Conservation (phyloP, 2,113 vertebrate species). For the Ceratotherium simum region DNA sequence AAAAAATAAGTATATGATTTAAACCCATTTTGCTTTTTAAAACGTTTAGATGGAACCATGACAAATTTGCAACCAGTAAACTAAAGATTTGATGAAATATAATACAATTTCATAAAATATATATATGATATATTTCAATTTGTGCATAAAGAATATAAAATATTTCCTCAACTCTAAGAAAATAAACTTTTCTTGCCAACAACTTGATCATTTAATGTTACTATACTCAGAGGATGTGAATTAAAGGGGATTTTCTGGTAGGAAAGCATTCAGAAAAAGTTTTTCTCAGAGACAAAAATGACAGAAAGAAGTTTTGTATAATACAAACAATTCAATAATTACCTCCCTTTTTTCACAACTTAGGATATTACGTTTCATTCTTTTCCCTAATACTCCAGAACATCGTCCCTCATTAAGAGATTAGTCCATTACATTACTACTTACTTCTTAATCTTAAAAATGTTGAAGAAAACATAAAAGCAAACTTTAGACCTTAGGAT, state of each 20-base stretch:
- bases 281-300: constrained; percentile 1
- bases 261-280: background rate
- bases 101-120: background rate
- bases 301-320: background rate
- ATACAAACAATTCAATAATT: constrained; percentile 51
- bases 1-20: constrained; percentile 48
- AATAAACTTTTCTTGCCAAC: background rate
- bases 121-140: background rate
- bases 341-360: background rate
- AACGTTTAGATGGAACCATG: background rate
- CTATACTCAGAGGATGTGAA: background rate
- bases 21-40: constrained; percentile 26
- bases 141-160: background rate
- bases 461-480: background rate
- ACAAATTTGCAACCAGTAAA: background rate
- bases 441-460: constrained; percentile 39
- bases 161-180: background rate
- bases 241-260: constrained; percentile 26
- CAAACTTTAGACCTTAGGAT: background rate
- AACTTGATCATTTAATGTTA: background rate
- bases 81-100: background rate
- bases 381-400: background rate
- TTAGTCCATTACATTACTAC: background rate
- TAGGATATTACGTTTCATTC: constrained; percentile 6
- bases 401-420: background rate